A percentile compares a stretch with the other conserved stretches of the same genome.
Conservation (phyloP, 2,888 invertebrate species). For the Tenthredo amoena region DNA sequence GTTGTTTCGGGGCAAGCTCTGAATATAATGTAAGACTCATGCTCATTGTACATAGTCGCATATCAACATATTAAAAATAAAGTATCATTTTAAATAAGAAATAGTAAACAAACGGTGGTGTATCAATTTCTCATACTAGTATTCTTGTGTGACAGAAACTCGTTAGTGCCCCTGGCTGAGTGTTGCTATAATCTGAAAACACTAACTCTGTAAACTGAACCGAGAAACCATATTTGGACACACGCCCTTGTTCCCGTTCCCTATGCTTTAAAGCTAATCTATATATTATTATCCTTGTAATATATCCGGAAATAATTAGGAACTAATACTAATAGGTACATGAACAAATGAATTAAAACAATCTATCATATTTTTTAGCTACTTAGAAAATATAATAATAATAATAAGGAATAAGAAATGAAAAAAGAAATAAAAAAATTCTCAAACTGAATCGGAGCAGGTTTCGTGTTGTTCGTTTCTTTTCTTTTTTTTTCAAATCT, state of each 20-base stretch:
- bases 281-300: neutral
- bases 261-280: neutral
- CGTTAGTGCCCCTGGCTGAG: neutral
- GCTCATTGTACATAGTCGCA: neutral
- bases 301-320: neutral
- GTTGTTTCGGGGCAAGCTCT: no score
- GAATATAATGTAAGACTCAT: neutral
- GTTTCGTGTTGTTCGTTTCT: neutral
- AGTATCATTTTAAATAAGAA: neutral
- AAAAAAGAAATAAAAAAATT: neutral
- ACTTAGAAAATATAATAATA: neutral
- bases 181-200: neutral
- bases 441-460: neutral
- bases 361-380: slow-evolving; percentile 1
- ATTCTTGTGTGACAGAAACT: neutral
- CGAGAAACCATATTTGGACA: neutral
- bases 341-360: neutral
- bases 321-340: neutral
- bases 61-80: neutral
- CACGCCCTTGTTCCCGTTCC: neutral
- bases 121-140: neutral
- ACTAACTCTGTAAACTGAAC: neutral
- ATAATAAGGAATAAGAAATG: neutral
- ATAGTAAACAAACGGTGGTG: neutral
- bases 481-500: neutral